These are phyloP conservation scores for Eunapius fragilis DNA, from an alignment of 37 sponge, comb jelly and placozoan species.

Conservation along the genomic window DNA sequence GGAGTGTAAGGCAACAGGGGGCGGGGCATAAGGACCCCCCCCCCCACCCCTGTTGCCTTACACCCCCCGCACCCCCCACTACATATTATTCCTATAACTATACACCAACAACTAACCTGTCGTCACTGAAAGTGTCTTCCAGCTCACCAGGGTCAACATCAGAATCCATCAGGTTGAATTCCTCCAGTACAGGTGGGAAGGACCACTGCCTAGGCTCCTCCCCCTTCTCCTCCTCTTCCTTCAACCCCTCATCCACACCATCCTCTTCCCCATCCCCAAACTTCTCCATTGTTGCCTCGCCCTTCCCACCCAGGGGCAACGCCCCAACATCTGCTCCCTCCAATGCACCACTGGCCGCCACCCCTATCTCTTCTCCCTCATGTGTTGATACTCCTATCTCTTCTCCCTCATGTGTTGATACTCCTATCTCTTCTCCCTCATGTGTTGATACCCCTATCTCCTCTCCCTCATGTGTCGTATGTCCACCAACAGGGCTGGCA, in stretches of 20 bases:
- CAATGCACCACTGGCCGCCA: neutral
- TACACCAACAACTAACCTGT: slow-evolving; percentile 45
- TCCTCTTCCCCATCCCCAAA: neutral
- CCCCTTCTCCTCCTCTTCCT: neutral
- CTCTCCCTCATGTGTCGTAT: neutral
- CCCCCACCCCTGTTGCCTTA: neutral
- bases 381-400: neutral
- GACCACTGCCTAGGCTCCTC: slow-evolving; percentile 20
- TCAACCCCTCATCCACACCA: neutral
- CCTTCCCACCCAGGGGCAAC: neutral
- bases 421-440: neutral
- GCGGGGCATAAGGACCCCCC: too few species aligned
- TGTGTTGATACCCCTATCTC: neutral
- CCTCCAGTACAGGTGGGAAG: slow-evolving; percentile 73
- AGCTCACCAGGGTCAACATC: slow-evolving; percentile 64
- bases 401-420: neutral
- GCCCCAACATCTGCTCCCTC: neutral
- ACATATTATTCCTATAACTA: too few species aligned
- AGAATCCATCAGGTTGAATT: slow-evolving; percentile 74
- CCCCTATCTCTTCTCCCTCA: neutral
- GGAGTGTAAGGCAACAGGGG: too few species aligned
- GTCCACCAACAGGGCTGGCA: neutral
- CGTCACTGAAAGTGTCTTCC: slow-evolving; percentile 55
- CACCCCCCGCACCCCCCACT: neutral
- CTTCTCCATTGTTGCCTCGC: neutral